phyloP scores from a whole-genome alignment of 2,888 invertebrate species.

The Emesis furor region DNA sequence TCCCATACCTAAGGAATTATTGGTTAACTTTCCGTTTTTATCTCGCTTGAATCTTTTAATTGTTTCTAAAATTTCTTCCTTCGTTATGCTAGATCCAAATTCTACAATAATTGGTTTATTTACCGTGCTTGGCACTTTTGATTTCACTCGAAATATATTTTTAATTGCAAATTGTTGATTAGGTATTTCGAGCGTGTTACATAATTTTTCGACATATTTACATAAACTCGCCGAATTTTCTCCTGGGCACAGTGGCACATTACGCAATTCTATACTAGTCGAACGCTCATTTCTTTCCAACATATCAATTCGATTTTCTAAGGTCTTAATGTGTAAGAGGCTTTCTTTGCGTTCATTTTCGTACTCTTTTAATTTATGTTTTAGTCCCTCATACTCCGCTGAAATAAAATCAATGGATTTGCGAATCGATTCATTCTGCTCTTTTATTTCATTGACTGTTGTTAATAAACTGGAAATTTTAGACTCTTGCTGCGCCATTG shows the following conservation, averaged over 20 bases:
- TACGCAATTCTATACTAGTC: neutral
- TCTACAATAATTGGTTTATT: constrained; percentile 20
- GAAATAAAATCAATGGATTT: constrained; percentile 16
- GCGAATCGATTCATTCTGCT: constrained; percentile 7
- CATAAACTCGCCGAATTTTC: neutral
- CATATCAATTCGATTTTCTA: neutral
- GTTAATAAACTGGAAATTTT: neutral
- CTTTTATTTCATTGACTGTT: neutral
- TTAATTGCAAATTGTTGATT: neutral
- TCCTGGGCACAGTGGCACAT: neutral
- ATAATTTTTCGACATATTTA: neutral
- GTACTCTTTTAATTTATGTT: neutral
- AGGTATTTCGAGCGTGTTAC: constrained; percentile 3
- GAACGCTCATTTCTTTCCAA: neutral
- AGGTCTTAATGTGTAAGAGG: neutral
- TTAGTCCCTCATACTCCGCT: neutral
- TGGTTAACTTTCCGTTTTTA: neutral
- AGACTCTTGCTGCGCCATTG: constrained; percentile 10
- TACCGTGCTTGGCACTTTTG: neutral
- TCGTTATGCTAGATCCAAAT: constrained; percentile 12
- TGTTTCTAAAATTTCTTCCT: constrained; percentile 22
- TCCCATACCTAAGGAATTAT: neutral
- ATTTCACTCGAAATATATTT: constrained; percentile 26
- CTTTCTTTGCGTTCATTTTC: constrained; percentile 2
- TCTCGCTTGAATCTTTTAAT: constrained; percentile 26